Percentiles rank a stretch among this genome's conserved stretches.
phyloP scores from a whole-genome alignment of 2,888 invertebrate species.

The Bembecia ichneumoniformis region DNA sequence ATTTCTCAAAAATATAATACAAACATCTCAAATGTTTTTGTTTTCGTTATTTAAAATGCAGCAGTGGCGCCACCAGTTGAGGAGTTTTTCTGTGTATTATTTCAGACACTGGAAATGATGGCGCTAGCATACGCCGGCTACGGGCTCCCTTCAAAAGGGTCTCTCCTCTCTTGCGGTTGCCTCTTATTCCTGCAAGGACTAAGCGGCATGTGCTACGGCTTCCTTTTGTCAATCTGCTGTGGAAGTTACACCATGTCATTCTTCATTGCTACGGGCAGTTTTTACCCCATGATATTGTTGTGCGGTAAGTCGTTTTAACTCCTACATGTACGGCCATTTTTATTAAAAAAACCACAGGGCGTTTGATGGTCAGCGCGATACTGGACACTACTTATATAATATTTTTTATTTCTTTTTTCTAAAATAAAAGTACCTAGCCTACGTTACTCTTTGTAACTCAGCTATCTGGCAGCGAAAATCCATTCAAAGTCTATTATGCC shows the following conservation, averaged over 20 bases:
- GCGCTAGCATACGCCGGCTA: conserved; percentile 75
- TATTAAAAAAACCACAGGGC: not conserved
- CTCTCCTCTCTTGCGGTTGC: conserved; percentile 70
- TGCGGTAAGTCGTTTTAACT: conserved; percentile 78
- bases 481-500: too few species aligned
- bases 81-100: conserved; percentile 1
- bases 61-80: too few species aligned
- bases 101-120: conserved; percentile 69
- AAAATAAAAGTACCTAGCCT: too few species aligned
- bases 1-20: too few species aligned
- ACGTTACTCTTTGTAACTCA: too few species aligned
- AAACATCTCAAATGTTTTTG: too few species aligned
- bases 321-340: conserved; percentile 1
- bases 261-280: conserved; percentile 88
- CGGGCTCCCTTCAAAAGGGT: conserved; percentile 75
- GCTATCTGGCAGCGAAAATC: too few species aligned
- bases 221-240: conserved; percentile 86
- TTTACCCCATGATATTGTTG: conserved; percentile 89
- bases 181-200: conserved; percentile 80
- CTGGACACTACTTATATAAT: too few species aligned
- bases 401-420: too few species aligned
- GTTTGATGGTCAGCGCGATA: too few species aligned
- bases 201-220: conserved; percentile 89
- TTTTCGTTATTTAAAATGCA: too few species aligned
- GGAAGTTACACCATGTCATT: conserved; percentile 85